Conservation (phyloP, 2,797 vertebrate species). For the Pseudochromis fuscus region DNA sequence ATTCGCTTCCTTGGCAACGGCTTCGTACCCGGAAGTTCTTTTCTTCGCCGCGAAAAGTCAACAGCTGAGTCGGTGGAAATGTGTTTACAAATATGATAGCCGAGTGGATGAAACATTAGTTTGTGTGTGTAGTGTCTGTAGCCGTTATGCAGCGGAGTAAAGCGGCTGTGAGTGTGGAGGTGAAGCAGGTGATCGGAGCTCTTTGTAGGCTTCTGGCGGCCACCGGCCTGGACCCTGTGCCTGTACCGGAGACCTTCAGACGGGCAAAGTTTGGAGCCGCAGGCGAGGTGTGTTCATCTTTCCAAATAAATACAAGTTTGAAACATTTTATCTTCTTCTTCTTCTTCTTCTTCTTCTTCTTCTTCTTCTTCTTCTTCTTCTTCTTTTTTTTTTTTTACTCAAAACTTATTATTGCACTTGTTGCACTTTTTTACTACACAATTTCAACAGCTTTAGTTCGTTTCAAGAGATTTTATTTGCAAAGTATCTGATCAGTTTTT, state of each 20-base stretch:
- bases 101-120: background rate
- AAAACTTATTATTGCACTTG: too few species aligned
- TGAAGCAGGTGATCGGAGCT: slow-evolving; percentile 80
- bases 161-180: slow-evolving; percentile 53
- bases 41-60: slow-evolving; percentile 28
- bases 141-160: slow-evolving; percentile 57
- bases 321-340: too few species aligned
- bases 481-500: too few species aligned
- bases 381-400: too few species aligned
- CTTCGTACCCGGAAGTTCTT: slow-evolving; percentile 55
- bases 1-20: slow-evolving; percentile 44
- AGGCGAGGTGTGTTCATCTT: slow-evolving; percentile 68
- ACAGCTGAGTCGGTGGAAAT: background rate
- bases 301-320: too few species aligned
- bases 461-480: too few species aligned
- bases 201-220: slow-evolving; percentile 77
- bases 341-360: too few species aligned
- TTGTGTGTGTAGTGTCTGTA: background rate
- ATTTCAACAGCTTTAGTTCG: too few species aligned
- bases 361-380: too few species aligned
- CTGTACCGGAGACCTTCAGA: slow-evolving; percentile 82
- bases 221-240: slow-evolving; percentile 70
- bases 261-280: slow-evolving; percentile 82
- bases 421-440: too few species aligned
- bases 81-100: background rate